A percentile compares a stretch with the other conserved stretches of the same genome.
These are phyloP conservation scores for Andrena chrysosceles DNA, from an alignment of 2,888 invertebrate species.

Conservation along the genomic window DNA sequence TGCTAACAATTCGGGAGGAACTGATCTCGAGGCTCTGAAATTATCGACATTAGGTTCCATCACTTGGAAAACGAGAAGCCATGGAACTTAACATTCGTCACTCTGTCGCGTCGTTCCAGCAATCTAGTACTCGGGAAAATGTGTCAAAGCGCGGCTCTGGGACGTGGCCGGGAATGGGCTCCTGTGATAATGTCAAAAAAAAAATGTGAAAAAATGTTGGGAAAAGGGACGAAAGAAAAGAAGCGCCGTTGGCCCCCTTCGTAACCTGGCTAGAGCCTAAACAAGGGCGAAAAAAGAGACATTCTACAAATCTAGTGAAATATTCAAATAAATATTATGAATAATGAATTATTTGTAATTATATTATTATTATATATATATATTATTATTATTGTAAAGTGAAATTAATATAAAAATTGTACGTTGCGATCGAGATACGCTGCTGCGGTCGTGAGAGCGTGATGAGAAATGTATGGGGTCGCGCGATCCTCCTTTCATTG, in stretches of 20 bases:
- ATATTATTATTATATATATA: slow-evolving; percentile 74
- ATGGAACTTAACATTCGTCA: slow-evolving; percentile 28
- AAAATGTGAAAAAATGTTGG: slow-evolving; percentile 1
- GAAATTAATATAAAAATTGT: slow-evolving; percentile 81
- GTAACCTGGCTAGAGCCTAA: slow-evolving; percentile 38
- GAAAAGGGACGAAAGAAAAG: background rate
- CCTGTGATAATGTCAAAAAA: slow-evolving; percentile 82
- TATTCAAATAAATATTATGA: slow-evolving; percentile 79
- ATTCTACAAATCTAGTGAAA: slow-evolving; percentile 83
- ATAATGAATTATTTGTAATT: slow-evolving; percentile 71
- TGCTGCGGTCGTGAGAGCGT: slow-evolving; percentile 53
- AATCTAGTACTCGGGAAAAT: slow-evolving; percentile 19
- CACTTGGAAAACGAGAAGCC: background rate
- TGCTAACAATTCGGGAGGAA: background rate
- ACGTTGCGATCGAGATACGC: slow-evolving; percentile 71
- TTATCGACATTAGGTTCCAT: background rate
- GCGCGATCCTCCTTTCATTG: slow-evolving; percentile 13
- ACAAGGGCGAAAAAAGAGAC: slow-evolving; percentile 65
- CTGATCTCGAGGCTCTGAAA: background rate
- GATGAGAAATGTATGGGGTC: background rate
- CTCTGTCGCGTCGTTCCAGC: slow-evolving; percentile 33
- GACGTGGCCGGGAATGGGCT: slow-evolving; percentile 77
- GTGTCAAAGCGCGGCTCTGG: slow-evolving; percentile 70
- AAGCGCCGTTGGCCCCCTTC: slow-evolving; percentile 29
- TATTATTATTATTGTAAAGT: slow-evolving; percentile 74